Evolutionary conservation across 2,888 invertebrate genomes (phyloP).

Genomic region (Calephelis perditalis): DNA sequence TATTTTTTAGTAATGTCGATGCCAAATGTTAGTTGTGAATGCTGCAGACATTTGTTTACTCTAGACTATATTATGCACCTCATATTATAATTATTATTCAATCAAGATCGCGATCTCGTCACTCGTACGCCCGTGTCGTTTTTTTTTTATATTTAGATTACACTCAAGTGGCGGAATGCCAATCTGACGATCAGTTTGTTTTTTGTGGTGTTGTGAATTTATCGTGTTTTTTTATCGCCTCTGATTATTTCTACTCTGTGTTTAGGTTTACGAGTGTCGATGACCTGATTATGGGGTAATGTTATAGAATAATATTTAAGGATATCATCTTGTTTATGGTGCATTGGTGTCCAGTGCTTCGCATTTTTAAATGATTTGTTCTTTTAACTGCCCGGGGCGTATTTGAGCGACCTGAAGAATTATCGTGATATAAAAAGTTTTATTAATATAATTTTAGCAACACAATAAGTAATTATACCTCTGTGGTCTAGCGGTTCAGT

Average conservation of each 20-base stretch:
- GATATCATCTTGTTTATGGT: neutral
- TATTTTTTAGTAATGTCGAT: neutral
- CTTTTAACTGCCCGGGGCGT: too few relatives aligned
- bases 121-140: conserved; percentile 17
- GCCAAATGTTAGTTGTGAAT: neutral
- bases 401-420: too few relatives aligned
- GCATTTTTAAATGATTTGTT: too few relatives aligned
- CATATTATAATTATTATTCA: neutral
- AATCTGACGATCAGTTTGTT: conserved; percentile 46
- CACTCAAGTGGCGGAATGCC: conserved; percentile 49
- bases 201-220: conserved; percentile 36
- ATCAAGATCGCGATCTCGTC: conserved; percentile 6
- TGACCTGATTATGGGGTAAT: conserved; percentile 9
- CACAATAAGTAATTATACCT: too few relatives aligned
- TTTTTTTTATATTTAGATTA: conserved; percentile 50
- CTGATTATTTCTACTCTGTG: conserved; percentile 8
- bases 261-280: neutral
- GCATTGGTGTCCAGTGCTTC: too few relatives aligned
- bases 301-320: neutral
- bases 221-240: conserved; percentile 15
- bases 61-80: neutral
- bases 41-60: neutral
- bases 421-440: too few relatives aligned
- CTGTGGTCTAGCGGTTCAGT: too few relatives aligned
- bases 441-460: too few relatives aligned